phyloP scores from a whole-genome alignment of 2,888 invertebrate species.

The Athalia rosae region DNA sequence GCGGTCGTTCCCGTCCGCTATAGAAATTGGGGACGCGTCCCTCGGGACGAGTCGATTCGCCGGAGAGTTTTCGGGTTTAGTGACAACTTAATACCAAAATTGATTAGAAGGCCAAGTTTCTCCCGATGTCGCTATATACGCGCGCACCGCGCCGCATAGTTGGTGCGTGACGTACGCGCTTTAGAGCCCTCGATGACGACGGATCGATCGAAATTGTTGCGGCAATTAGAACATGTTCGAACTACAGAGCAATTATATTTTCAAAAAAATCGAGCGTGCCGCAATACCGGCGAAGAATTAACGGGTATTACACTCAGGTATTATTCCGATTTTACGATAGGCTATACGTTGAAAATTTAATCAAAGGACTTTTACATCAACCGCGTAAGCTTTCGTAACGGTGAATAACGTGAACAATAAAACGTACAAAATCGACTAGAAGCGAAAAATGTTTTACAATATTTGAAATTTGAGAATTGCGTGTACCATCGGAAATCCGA shows the following conservation, averaged over 20 bases:
- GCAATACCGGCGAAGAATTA: background rate
- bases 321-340: too few relatives aligned
- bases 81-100: constrained; percentile 11
- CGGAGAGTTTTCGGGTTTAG: background rate
- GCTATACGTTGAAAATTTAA: too few relatives aligned
- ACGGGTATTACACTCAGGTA: background rate
- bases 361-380: too few relatives aligned
- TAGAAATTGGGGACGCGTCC: background rate
- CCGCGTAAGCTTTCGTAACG: too few relatives aligned
- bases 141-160: too few relatives aligned
- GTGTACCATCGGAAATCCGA: too few relatives aligned
- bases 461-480: too few relatives aligned
- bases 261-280: background rate
- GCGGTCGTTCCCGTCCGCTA: background rate
- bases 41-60: constrained; percentile 7
- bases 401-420: too few relatives aligned
- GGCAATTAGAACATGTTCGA: background rate
- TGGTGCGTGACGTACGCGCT: background rate
- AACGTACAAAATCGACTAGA: too few relatives aligned
- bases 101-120: constrained; percentile 23
- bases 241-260: background rate
- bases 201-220: constrained; percentile 4
- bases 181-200: constrained; percentile 1
- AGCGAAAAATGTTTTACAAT: too few relatives aligned
- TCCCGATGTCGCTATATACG: background rate